Conservation (phyloP, 2,113 vertebrate genomes). For the Corvus cornix region DNA sequence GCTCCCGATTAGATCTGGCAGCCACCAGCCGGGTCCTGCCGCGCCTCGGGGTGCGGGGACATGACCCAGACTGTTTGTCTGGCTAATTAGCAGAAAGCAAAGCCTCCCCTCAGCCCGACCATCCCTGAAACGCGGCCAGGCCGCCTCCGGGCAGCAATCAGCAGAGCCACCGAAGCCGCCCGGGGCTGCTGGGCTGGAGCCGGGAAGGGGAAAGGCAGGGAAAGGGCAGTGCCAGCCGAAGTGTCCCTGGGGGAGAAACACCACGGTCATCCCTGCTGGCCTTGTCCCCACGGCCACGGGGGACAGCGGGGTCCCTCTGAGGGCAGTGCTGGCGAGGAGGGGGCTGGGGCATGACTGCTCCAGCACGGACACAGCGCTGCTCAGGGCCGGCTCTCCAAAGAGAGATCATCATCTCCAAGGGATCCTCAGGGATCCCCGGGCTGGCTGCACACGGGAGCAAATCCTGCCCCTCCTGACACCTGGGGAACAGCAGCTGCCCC, state of each 20-base stretch:
- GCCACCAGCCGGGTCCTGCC: background rate
- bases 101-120: background rate
- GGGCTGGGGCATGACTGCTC: background rate
- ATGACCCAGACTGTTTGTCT: background rate
- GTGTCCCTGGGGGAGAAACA: accelerated
- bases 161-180: background rate
- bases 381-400: accelerated
- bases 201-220: background rate
- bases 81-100: background rate
- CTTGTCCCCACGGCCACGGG: background rate
- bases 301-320: background rate
- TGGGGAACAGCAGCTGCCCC: background rate
- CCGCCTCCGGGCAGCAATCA: background rate
- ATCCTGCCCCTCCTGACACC: background rate
- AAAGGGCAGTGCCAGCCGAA: background rate
- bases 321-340: background rate
- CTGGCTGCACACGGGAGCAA: background rate
- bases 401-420: background rate
- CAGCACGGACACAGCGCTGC: background rate
- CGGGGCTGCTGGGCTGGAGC: background rate
- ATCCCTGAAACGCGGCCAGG: background rate
- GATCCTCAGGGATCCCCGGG: background rate
- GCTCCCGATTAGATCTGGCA: background rate
- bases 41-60: background rate
- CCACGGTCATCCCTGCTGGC: background rate